A percentile compares a stretch with the other conserved stretches of the same genome.
Conservation (phyloP, 2,797 vertebrate genomes). For the Muscicapa striata region DNA sequence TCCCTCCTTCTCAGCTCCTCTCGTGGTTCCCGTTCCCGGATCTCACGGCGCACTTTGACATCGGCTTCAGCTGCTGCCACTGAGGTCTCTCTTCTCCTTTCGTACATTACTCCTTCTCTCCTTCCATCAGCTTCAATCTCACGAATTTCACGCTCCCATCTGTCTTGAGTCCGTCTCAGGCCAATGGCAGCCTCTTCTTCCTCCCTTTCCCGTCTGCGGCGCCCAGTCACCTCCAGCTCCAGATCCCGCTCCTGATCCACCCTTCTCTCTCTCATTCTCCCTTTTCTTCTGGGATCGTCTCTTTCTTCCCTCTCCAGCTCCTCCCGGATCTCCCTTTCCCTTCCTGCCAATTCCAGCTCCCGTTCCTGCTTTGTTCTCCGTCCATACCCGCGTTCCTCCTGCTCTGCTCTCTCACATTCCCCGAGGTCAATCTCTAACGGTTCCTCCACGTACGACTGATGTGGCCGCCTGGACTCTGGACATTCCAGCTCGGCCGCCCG, state of each 20-base stretch:
- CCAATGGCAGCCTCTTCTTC: rapidly evolving
- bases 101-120: rapidly evolving
- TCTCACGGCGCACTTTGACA: rapidly evolving
- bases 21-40: not conserved
- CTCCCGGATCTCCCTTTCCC: rapidly evolving
- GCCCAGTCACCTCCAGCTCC: not conserved
- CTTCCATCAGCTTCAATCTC: rapidly evolving
- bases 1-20: too few relatives aligned
- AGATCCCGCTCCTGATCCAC: rapidly evolving
- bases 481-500: rapidly evolving
- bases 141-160: rapidly evolving
- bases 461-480: rapidly evolving
- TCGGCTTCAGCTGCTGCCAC: rapidly evolving
- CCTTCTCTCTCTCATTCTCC: rapidly evolving
- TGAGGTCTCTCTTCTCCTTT: rapidly evolving
- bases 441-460: not conserved
- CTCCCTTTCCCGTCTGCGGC: not conserved
- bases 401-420: rapidly evolving
- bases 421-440: not conserved
- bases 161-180: not conserved
- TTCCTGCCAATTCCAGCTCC: rapidly evolving
- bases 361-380: rapidly evolving
- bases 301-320: rapidly evolving
- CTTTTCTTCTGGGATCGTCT: rapidly evolving
- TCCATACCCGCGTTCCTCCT: rapidly evolving